A percentile compares a stretch with the other conserved stretches of the same genome.
phyloP scores from a whole-genome alignment of 2,113 vertebrate species.

The Emydura subglobosa region DNA sequence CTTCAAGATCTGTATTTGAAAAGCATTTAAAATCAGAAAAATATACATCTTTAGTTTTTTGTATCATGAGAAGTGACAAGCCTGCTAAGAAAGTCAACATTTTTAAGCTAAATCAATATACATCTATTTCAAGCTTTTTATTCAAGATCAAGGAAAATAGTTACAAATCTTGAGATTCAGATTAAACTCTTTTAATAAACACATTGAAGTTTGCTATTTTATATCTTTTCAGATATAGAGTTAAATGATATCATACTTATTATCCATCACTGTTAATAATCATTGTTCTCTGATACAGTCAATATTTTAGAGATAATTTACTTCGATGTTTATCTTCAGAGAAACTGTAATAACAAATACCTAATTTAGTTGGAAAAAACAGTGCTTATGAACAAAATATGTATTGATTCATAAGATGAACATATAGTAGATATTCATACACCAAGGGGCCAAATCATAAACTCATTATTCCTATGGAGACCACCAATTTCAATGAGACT shows the following conservation, averaged over 20 bases:
- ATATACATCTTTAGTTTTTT: background rate
- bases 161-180: background rate
- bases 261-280: background rate
- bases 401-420: background rate
- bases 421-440: background rate
- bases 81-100: background rate
- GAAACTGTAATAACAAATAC: rapidly evolving
- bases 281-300: background rate
- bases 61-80: background rate
- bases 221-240: background rate
- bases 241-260: background rate
- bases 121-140: background rate
- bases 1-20: background rate
- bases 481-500: background rate
- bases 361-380: background rate
- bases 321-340: rapidly evolving
- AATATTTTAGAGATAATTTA: too few species aligned
- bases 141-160: background rate
- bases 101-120: background rate
- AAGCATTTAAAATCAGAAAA: background rate
- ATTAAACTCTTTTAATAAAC: background rate
- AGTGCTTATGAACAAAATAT: background rate
- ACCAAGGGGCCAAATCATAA: rapidly evolving
- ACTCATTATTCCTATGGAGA: rapidly evolving
- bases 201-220: rapidly evolving